Base-by-base conservation (phyloP, 2,888 invertebrate species). In the Lepidochitona cinerea region DNA sequence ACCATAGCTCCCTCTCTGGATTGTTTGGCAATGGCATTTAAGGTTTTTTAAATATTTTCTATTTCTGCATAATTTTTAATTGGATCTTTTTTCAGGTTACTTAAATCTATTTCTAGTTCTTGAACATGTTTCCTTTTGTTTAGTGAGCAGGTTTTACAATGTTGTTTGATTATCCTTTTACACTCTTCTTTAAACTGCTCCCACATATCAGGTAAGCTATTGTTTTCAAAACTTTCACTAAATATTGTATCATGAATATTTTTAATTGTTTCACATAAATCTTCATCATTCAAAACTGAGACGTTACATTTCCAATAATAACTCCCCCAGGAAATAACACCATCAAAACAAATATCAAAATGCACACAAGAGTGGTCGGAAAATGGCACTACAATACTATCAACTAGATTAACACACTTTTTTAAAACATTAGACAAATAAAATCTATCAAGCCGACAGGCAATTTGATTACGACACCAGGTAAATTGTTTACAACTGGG, bases 401-500 rank as follows among this genome's bases (percentile, higher is more conserved):
- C 29, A 59, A 12, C 18, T 4, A 23, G 23, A 26, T 23, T 29
- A 29, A 59, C 59, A 59, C 29, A 29, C 1, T 29, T 29, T 4
- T 23, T 4, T 26, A 59, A 14, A 29, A 26, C 59, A 26, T 59
- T 26, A 59, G 59, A 26, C 23, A 59, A 23, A 59, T 59, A 59
- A 59, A 54, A 54, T 54, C 54, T 54, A 23, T 54, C 54, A 7
- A 54, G 26, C 26, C 59, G 23, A 26, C 59, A 29, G 9, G 59
- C 59, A 59, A 12, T 23, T 26, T 59, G 59, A 26, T 32, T 3
- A 14, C 59, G 23, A 59, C 4, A 59, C 59, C 59, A 59, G 12
- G 59, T 59, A 32, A 29, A 59, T 4, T 14, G 12, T 54, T 53
- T 70, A 49, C 35, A 49, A 35, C 53, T 65, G n/a, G 73, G 77